Percentiles rank a stretch among this genome's conserved stretches.
These are phyloP conservation scores for Spea multiplicata DNA, from an alignment of 2,113 vertebrate species.

Conservation along the genomic window DNA sequence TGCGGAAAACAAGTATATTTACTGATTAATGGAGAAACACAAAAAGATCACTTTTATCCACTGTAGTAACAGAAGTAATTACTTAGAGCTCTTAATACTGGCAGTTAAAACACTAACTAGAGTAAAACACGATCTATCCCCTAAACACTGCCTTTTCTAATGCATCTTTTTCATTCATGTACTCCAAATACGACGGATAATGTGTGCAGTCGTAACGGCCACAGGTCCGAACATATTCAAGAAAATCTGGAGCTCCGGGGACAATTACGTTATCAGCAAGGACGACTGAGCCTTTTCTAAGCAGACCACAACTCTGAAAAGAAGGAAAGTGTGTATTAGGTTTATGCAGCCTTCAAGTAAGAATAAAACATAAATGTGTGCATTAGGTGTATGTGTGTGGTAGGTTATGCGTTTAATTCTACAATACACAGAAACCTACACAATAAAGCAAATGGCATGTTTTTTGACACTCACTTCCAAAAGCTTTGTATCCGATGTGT, in stretches of 20 bases:
- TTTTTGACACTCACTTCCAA: conserved; percentile 71
- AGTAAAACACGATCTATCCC: conserved; percentile 5
- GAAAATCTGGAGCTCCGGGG: conserved; percentile 70
- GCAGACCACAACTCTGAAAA: conserved; percentile 67
- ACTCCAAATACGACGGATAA: conserved; percentile 66
- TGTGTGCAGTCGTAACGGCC: conserved; percentile 65
- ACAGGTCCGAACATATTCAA: conserved; percentile 63
- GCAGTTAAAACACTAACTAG: no score
- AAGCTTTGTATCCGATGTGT: conserved; percentile 76
- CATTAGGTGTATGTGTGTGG: no score
- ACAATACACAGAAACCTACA: no score
- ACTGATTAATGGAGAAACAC: no score
- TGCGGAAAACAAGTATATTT: no score
- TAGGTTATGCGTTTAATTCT: no score
- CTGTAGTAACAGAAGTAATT: no score
- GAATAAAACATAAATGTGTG: no score
- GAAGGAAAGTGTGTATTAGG: conserved; percentile 39
- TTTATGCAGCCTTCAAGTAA: no score
- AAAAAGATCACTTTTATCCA: no score
- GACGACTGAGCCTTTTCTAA: conserved; percentile 66
- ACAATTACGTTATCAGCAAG: conserved; percentile 72
- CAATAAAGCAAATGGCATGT: no score
- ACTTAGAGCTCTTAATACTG: no score
- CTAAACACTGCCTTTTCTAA: conserved; percentile 65
- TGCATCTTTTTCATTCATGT: conserved; percentile 61